Conservation (phyloP, 1,140 invertebrate genomes). For the Zaprionus inermis region DNA sequence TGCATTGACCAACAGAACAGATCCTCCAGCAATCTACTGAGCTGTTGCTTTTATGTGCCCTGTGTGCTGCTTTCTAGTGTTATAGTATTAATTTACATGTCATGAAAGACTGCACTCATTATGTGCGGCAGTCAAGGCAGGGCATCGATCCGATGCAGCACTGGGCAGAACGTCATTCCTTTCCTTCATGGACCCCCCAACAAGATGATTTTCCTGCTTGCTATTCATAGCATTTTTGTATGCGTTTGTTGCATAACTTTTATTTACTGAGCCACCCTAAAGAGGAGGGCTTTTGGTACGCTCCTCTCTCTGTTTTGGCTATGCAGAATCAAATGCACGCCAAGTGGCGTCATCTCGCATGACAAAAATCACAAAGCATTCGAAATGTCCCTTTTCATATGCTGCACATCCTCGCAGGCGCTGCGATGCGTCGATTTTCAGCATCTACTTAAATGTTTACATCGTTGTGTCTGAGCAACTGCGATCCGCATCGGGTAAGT, state of each 20-base stretch:
- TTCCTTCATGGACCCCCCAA: not conserved
- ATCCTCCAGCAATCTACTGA: slow-evolving; percentile 11
- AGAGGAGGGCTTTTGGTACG: not conserved
- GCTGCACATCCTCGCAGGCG: slow-evolving; percentile 62
- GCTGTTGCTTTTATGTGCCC: not conserved
- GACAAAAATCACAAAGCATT: slow-evolving; percentile 79
- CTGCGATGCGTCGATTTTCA: slow-evolving; percentile 47
- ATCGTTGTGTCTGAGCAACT: slow-evolving; percentile 52
- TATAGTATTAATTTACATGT: slow-evolving; percentile 65
- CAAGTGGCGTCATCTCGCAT: slow-evolving; percentile 36
- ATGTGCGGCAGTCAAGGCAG: slow-evolving; percentile 23
- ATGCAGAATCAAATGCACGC: slow-evolving; percentile 40
- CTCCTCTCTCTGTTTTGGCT: slow-evolving; percentile 6
- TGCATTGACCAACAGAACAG: not conserved
- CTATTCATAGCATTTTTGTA: slow-evolving; percentile 75
- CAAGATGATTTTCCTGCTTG: slow-evolving; percentile 49
- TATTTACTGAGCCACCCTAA: slow-evolving; percentile 39
- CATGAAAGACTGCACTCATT: slow-evolving; percentile 50
- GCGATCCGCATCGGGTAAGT: not conserved
- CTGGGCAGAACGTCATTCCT: slow-evolving; percentile 3
- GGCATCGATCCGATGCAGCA: slow-evolving; percentile 12
- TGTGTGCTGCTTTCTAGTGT: slow-evolving; percentile 12
- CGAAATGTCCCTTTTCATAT: slow-evolving; percentile 75
- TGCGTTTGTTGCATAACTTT: slow-evolving; percentile 69
- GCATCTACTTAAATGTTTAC: slow-evolving; percentile 74